Evolutionary conservation across 2,888 invertebrate species (phyloP).

Genomic region (Eupeodes latifasciatus): DNA sequence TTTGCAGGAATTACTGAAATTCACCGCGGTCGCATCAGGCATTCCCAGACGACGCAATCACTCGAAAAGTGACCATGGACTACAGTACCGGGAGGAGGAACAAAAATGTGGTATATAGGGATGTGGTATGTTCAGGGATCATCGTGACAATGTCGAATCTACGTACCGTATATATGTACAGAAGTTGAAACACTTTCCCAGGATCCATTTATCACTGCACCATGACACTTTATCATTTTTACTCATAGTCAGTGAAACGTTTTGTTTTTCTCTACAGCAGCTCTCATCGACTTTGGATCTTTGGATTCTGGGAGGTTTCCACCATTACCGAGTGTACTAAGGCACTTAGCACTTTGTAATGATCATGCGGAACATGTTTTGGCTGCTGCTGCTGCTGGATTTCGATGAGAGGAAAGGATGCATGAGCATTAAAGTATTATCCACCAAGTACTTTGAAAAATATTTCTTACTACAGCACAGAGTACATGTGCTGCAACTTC

Average conservation of each 20-base stretch:
- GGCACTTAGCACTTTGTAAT: conserved; percentile 76
- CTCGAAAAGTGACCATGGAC: conserved; percentile 64
- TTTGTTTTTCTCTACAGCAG: conserved; percentile 37
- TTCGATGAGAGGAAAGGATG: conserved; percentile 63
- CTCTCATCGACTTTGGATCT: conserved; percentile 64
- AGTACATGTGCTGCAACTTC: conserved; percentile 56
- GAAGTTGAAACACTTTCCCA: conserved; percentile 57
- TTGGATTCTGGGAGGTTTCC: conserved; percentile 75
- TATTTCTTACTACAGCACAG: conserved; percentile 1
- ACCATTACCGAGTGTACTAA: conserved; percentile 50
- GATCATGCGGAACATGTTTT: conserved; percentile 67
- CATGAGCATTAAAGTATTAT: conserved; percentile 73
- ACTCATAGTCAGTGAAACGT: conserved; percentile 58
- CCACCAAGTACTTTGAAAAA: conserved; percentile 23
- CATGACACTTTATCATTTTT: conserved; percentile 72
- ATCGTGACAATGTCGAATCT: conserved; percentile 35
- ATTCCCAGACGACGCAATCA: conserved; percentile 82
- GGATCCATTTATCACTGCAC: conserved; percentile 72
- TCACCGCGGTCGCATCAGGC: conserved; percentile 68
- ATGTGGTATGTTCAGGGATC: background rate
- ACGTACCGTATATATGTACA: conserved; percentile 4
- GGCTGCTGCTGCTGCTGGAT: conserved; percentile 31
- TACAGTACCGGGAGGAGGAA: conserved; percentile 37
- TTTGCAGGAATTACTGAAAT: conserved; percentile 80
- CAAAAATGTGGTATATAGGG: background rate